Evolutionary conservation across 2,888 invertebrate genomes (phyloP), one percentile per base, ranked within the genome.

Genomic region (Lasioglossum lativentre): DNA sequence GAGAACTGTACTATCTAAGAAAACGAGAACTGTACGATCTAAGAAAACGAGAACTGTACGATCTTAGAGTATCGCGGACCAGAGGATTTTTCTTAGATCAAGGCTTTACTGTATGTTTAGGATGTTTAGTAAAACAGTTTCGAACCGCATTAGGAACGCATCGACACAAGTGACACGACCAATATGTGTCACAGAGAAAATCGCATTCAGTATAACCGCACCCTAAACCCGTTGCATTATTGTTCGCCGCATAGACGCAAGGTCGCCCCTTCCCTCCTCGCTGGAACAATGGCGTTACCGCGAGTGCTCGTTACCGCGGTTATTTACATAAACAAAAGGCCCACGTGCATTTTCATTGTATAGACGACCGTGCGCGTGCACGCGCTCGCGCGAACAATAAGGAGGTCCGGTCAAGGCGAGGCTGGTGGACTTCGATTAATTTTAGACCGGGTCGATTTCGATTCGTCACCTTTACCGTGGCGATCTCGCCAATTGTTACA

Each of bases 391-490:
- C 75, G 8, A 34, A 75, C 71, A 42, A 42, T 71, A 27, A n/a
- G 27, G 74, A 71, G 42, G 71, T 52, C 59, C 68, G 86, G 88
- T 80, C 88, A 88, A 88, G 88, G 86, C 70, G 63, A 88, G 34
- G 30, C 52, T 63, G 63, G 23, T 75, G 34, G n/a, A 40, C 75
- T 78, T 85, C 72, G 88, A 88, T 85, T 81, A 71, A 75, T 79
- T 81, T 79, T 63, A 63, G 63, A 76, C 68, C 23, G 56, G n/a
- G 23, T 77, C 71, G 72, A 8, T 59, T 74, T 30, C 5, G n/a
- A 59, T 63, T 42, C 42, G 59, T 63, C 56, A 27, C 56, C 47
- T 80, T 47, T 70, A 38, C 63, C 27, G 45, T 19, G 66, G 19
- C 19, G 19, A 66, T 66, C 63, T 27, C 6, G 63, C 30, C 16